Evolutionary conservation across 2,888 invertebrate genomes (phyloP).

Genomic region (Allacma fusca): DNA sequence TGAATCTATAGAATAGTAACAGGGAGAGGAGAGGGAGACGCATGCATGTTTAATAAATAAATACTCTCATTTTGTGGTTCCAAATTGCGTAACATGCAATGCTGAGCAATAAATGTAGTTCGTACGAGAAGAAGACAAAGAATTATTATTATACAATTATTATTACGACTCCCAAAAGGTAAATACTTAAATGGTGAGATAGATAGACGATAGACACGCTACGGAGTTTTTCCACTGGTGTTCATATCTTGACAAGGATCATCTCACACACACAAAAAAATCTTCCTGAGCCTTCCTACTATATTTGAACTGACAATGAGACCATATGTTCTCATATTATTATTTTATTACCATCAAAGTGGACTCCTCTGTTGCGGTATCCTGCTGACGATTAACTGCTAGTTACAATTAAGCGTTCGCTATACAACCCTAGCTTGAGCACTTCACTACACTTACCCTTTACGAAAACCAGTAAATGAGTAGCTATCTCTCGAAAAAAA

Average conservation of each 20-base stretch:
- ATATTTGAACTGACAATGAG: conserved; percentile 16
- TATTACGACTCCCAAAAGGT: conserved; percentile 34
- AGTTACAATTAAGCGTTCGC: conserved; percentile 3
- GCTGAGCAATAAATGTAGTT: conserved; percentile 34
- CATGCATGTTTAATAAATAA: conserved; percentile 11
- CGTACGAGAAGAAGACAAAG: conserved; percentile 23
- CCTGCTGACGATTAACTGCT: conserved; percentile 24
- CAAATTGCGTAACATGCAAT: conserved; percentile 9
- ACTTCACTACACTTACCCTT: too few species aligned
- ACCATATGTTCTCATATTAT: conserved; percentile 16
- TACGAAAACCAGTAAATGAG: background rate
- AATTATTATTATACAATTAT: conserved; percentile 28
- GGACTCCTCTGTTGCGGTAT: conserved; percentile 10
- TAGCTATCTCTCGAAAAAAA: background rate
- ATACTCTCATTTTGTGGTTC: background rate
- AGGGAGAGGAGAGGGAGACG: conserved; percentile 5
- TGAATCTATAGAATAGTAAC: background rate
- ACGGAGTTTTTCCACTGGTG: conserved; percentile 40
- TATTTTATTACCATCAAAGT: conserved; percentile 19
- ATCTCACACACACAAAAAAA: conserved; percentile 26
- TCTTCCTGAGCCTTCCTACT: background rate
- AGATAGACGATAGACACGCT: conserved; percentile 40
- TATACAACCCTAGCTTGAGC: too few species aligned
- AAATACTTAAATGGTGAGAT: conserved; percentile 37
- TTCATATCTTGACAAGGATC: conserved; percentile 43